Evolutionary conservation across 2,113 vertebrate species (phyloP).

Genomic region (Aegotheles bennettii): DNA sequence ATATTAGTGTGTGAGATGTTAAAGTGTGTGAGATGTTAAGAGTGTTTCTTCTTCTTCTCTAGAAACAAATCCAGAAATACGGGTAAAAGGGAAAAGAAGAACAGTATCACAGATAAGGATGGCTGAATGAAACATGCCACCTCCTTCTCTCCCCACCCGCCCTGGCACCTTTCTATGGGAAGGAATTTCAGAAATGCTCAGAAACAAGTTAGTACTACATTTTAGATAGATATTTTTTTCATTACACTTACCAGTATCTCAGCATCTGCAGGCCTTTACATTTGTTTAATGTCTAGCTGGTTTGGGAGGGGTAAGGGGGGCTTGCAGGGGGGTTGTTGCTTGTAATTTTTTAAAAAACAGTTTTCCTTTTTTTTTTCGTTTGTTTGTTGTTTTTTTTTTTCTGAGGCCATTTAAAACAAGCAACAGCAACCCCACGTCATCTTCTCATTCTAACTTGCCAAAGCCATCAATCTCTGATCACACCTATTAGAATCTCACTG

Average conservation of each 20-base stretch:
- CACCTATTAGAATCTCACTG: conserved; percentile 57
- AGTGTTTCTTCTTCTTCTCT: neutral
- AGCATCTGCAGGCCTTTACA: neutral
- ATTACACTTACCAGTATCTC: neutral
- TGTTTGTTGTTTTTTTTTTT: neutral
- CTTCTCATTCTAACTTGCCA: conserved; percentile 44
- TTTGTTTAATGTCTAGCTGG: neutral
- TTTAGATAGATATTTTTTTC: neutral
- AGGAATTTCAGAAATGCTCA: conserved; percentile 19
- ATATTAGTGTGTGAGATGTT: neutral
- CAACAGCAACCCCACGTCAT: conserved; percentile 19
- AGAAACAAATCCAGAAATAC: neutral
- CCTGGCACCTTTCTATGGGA: neutral
- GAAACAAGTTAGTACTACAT: neutral
- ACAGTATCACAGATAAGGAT: neutral
- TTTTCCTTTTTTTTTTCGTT: neutral
- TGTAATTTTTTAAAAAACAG: neutral
- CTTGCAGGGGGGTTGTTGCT: neutral
- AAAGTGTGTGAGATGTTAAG: too few relatives aligned
- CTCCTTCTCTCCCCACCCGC: neutral
- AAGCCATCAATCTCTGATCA: conserved; percentile 63
- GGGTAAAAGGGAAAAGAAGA: neutral
- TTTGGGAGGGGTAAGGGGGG: accelerated
- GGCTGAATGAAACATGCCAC: neutral
- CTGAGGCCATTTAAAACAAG: conserved; percentile 4